A percentile compares a stretch with the other conserved stretches of the same genome.
These are phyloP conservation scores for Conomelus anceps DNA, from an alignment of 2,888 invertebrate genomes.

Conservation along the genomic window DNA sequence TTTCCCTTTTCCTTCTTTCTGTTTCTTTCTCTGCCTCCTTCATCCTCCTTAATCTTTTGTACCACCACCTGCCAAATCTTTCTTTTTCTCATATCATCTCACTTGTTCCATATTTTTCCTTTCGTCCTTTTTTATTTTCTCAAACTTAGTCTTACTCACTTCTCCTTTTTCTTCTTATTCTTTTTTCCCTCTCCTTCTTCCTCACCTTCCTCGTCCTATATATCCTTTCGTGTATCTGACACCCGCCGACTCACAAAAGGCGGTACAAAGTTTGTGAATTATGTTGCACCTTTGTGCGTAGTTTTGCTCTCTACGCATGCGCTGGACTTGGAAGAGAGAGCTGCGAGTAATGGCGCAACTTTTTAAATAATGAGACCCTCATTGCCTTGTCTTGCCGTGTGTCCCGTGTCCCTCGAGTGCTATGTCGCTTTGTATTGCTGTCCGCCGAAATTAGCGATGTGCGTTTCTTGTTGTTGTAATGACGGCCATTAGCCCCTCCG, in stretches of 20 bases:
- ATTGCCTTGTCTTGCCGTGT: no score
- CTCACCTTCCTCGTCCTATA: no score
- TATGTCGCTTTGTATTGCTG: neutral
- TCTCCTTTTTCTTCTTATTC: no score
- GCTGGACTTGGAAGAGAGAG: neutral
- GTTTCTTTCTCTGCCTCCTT: neutral
- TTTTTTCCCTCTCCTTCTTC: no score
- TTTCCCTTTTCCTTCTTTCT: neutral
- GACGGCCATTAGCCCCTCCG: neutral
- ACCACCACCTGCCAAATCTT: no score
- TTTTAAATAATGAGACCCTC: neutral
- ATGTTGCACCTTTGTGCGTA: neutral
- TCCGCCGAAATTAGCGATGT: neutral
- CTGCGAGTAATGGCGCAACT: neutral
- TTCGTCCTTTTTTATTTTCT: no score
- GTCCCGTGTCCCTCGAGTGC: neutral
- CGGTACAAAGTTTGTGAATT: neutral
- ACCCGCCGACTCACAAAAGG: neutral
- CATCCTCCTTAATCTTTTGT: neutral
- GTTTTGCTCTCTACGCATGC: neutral
- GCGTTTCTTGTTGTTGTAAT: neutral
- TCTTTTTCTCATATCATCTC: no score
- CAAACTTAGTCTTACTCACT: no score
- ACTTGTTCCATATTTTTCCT: no score
- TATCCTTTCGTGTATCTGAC: neutral